A percentile compares a stretch with the other conserved stretches of the same genome.
Conservation (phyloP, 2,113 vertebrate species). For the Calidris pygmaea region DNA sequence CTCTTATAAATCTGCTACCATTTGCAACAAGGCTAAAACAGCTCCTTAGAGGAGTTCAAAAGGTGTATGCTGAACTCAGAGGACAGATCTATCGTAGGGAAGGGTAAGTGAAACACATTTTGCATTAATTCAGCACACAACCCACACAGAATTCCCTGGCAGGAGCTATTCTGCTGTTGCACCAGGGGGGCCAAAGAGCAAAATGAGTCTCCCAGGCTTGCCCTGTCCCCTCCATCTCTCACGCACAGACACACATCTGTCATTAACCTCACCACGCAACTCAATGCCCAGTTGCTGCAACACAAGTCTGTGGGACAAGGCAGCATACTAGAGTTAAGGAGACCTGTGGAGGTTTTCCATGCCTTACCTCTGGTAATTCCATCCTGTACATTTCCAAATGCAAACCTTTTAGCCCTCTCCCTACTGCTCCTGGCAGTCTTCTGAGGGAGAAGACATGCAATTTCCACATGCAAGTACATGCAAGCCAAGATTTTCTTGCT, state of each 20-base stretch:
- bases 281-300: neutral
- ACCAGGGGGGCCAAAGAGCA: neutral
- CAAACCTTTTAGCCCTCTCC: neutral
- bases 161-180: neutral
- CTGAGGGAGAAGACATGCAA: neutral
- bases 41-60: slow-evolving; percentile 1
- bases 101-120: neutral
- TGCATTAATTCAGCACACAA: neutral
- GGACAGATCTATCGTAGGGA: neutral
- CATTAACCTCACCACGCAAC: neutral
- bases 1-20: neutral
- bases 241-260: neutral
- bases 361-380: neutral
- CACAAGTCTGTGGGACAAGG: neutral
- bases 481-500: neutral
- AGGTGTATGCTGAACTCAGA: neutral
- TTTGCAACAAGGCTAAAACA: neutral
- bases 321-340: neutral
- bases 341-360: rapidly evolving
- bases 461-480: neutral
- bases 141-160: neutral
- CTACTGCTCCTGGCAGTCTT: neutral
- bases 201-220: neutral
- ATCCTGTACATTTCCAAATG: neutral
- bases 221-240: neutral